Evolutionary conservation across 2,888 invertebrate species (phyloP), one percentile per base, ranked within the genome.

Genomic region (Altica lythri): DNA sequence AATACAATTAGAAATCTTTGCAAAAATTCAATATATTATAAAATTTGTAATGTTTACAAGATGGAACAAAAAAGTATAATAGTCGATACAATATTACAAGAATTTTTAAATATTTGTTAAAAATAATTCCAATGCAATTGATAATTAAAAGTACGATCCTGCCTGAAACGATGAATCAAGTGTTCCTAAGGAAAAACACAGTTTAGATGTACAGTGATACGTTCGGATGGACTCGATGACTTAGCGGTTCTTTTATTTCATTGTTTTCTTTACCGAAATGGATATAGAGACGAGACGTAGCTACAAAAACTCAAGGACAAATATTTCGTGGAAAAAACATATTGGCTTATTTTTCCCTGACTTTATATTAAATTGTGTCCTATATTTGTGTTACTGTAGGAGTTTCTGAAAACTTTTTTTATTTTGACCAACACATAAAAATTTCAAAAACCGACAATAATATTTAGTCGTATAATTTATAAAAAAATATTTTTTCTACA

Each of bases 211-310:
- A 18, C 29, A 13, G 18, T 44, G 30, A 44, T 44, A 30, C 18
- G 30, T 44, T 18, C 30, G 6, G 1, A 37, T 37, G 17, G 46
- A 46, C 27, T 46, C 16, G 25, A 46, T 46, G 10, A 16, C 46
- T 17, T 25, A 22, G 16, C 46, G 35, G 25, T 37, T 46, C 17
- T 35, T 37, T 46, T 34, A 46, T 46, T 32, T 22, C 34, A 46
- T 25, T 46, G 34, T 46, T 46, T 46, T 34, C 34, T 25, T 16
- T 37, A 27, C 18, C 34, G 19, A 46, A 32, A 46, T 46, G 17
- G 34, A 22, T 30, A 17, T 13, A 18, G n/a, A n/a, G 34, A 25
- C 22, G n/a, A 34, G 34, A 46, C 40, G 6, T 46, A 35, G 22
- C 16, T 22, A 14, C 17, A 35, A 45, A 45, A 34, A 22, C 1